Evolutionary conservation across 2,113 vertebrate species (phyloP).

Genomic region (Columba livia): DNA sequence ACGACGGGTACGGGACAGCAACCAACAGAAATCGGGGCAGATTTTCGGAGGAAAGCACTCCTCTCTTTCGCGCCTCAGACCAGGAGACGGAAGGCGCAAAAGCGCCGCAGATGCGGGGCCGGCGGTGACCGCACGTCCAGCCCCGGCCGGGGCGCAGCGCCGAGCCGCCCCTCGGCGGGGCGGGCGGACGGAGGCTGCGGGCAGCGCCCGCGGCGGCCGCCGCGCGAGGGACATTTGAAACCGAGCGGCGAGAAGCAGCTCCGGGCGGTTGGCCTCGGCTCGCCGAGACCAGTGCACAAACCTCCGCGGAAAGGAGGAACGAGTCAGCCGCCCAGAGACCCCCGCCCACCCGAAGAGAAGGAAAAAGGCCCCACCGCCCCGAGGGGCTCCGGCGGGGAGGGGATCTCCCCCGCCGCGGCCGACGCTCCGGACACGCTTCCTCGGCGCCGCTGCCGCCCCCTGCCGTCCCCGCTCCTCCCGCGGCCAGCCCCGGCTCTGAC

Average conservation of each 20-base stretch:
- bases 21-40: background rate
- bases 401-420: background rate
- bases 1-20: background rate
- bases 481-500: background rate
- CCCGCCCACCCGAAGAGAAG: background rate
- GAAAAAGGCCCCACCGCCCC: background rate
- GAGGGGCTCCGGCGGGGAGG: background rate
- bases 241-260: background rate
- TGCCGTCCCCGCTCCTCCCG: background rate
- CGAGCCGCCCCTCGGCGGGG: background rate
- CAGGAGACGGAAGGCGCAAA: background rate
- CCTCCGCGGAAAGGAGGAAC: background rate
- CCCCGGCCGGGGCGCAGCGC: too few relatives aligned
- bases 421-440: background rate
- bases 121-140: background rate
- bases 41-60: fast-evolving
- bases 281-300: background rate
- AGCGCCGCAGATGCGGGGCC: background rate
- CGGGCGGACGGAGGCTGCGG: background rate
- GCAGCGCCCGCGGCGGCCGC: background rate
- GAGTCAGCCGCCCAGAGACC: background rate
- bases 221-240: background rate
- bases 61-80: fast-evolving
- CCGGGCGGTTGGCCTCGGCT: background rate
- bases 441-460: background rate